Evolutionary conservation across 2,113 vertebrate species (phyloP).

Genomic region (Pelodiscus sinensis): DNA sequence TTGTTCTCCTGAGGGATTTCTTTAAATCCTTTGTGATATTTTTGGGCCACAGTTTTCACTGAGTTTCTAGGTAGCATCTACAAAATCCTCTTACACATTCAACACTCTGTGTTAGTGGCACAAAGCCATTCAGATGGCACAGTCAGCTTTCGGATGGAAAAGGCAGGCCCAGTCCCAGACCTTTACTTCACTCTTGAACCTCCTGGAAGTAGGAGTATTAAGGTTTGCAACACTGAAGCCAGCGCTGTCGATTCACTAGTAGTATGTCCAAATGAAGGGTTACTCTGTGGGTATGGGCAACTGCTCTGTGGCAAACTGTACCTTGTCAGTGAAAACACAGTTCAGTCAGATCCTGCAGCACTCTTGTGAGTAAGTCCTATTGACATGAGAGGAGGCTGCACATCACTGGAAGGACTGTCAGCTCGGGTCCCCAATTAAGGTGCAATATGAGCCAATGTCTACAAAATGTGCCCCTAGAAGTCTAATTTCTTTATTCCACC

Average conservation of each 20-base stretch:
- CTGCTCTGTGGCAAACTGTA: rapidly evolving
- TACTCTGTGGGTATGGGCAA: not conserved
- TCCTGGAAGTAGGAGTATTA: rapidly evolving
- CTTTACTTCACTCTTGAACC: not conserved
- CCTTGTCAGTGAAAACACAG: rapidly evolving
- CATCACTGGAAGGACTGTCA: not conserved
- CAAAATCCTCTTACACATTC: not conserved
- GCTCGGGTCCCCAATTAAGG: not conserved
- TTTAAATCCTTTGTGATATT: not conserved
- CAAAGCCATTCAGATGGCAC: not conserved
- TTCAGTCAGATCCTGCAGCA: not conserved
- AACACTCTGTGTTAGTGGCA: not conserved
- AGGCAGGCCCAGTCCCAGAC: not conserved
- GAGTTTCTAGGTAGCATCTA: not conserved
- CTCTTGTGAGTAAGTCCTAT: not conserved
- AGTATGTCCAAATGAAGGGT: not conserved
- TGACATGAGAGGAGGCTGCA: rapidly evolving
- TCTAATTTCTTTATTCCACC: rapidly evolving
- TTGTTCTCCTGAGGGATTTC: not conserved
- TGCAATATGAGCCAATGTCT: rapidly evolving
- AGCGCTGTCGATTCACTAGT: not conserved
- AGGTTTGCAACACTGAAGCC: not conserved
- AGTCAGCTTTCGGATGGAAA: not conserved
- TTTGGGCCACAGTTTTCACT: not conserved
- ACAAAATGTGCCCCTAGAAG: not conserved